Conservation (phyloP, 2,113 vertebrate species). For the Scolopax mira region DNA sequence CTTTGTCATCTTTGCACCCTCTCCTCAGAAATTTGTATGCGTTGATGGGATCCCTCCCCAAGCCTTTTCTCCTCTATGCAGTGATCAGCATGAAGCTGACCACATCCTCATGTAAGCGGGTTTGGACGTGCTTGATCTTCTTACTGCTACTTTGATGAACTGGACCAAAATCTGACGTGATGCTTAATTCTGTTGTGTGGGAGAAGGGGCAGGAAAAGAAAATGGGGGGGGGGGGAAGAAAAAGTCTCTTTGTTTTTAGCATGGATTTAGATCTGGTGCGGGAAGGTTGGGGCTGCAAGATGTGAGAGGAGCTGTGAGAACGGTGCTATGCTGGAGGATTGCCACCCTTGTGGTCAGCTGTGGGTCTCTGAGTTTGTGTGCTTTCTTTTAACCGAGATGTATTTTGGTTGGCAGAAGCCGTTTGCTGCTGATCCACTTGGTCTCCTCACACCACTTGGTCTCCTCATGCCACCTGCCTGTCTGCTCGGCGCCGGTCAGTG, state of each 20-base stretch:
- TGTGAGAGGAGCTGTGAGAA: background rate
- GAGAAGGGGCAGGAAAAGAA: background rate
- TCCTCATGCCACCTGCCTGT: fast-evolving
- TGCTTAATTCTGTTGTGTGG: background rate
- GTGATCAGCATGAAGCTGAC: background rate
- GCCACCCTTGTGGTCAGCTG: background rate
- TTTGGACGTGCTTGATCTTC: background rate
- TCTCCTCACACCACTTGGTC: background rate
- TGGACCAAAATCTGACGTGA: background rate
- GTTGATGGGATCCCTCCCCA: too few relatives aligned
- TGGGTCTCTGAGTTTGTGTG: background rate
- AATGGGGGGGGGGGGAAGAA: background rate
- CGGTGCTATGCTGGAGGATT: fast-evolving
- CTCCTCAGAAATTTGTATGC: background rate
- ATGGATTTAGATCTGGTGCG: background rate
- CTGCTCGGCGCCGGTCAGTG: fast-evolving
- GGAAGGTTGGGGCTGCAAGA: background rate
- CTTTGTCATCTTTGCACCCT: background rate
- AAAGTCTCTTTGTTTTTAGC: background rate
- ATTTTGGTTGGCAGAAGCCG: background rate
- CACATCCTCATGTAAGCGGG: too few relatives aligned
- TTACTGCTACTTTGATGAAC: background rate
- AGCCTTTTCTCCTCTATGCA: background rate
- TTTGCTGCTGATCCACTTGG: background rate
- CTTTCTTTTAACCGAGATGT: background rate